Conservation (phyloP, 2,888 invertebrate species). For the Drosophila colorata region DNA sequence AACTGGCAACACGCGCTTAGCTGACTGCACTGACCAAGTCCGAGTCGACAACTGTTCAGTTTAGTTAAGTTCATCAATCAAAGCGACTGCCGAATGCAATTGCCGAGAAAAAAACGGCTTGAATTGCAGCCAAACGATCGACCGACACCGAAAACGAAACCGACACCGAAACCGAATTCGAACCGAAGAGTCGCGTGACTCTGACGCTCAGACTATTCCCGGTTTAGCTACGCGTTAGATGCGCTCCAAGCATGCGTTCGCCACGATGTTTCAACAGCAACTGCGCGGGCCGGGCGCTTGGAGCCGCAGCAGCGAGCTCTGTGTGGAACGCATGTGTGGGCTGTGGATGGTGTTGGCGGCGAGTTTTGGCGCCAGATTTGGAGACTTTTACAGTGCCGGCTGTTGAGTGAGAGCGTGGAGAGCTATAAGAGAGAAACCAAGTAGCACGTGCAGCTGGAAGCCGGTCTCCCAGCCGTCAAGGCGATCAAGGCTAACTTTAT, state of each 20-base stretch:
- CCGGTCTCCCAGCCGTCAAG: constrained; percentile 14
- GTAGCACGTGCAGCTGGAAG: constrained; percentile 44
- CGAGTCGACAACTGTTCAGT: constrained; percentile 55
- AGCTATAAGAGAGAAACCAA: constrained; percentile 9
- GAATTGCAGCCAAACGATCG: constrained; percentile 66
- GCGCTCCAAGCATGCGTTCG: constrained; percentile 59
- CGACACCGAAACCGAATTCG: constrained; percentile 38
- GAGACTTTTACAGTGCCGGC: constrained; percentile 65
- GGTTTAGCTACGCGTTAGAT: constrained; percentile 15
- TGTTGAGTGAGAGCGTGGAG: constrained; percentile 17
- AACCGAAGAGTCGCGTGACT: constrained; percentile 39
- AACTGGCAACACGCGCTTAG: constrained; percentile 14
- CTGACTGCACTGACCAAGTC: constrained; percentile 67
- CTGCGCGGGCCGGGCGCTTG: constrained; percentile 48
- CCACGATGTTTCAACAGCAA: constrained; percentile 72
- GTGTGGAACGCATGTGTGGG: constrained; percentile 53
- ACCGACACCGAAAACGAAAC: constrained; percentile 31
- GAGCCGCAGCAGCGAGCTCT: constrained; percentile 56
- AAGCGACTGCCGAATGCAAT: constrained; percentile 64
- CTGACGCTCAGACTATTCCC: background rate
- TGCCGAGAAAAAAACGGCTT: constrained; percentile 57
- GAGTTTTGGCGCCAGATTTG: constrained; percentile 71
- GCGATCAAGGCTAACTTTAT: background rate
- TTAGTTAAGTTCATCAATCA: constrained; percentile 60
- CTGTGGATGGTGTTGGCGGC: constrained; percentile 68